Evolutionary conservation across 2,113 vertebrate genomes (phyloP).

Genomic region (Ranitomeya variabilis): DNA sequence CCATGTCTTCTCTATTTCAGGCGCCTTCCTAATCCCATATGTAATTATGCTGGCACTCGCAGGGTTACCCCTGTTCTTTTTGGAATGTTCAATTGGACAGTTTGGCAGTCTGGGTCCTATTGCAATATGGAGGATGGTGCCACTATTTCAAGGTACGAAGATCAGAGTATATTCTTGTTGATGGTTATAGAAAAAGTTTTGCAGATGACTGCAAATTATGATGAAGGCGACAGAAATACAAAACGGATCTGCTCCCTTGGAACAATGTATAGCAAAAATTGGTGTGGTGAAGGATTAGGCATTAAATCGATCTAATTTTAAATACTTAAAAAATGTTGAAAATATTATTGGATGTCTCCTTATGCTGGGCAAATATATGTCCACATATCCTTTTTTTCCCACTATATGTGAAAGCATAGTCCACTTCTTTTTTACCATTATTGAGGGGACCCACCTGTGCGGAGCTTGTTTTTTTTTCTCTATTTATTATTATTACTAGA

Average conservation of each 20-base stretch:
- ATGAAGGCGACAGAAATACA: not conserved
- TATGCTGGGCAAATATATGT: too few relatives aligned
- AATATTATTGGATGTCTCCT: too few relatives aligned
- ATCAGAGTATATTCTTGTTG: not conserved
- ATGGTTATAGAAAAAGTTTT: not conserved
- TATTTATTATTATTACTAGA: too few relatives aligned
- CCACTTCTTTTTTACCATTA: too few relatives aligned
- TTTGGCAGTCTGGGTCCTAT: conserved; percentile 58
- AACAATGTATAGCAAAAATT: too few relatives aligned
- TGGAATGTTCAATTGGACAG: conserved; percentile 59
- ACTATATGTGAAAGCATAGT: too few relatives aligned
- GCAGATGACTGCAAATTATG: not conserved
- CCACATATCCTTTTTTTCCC: too few relatives aligned
- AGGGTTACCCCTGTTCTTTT: conserved; percentile 55
- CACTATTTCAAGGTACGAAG: conserved; percentile 56
- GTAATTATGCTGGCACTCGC: conserved; percentile 54
- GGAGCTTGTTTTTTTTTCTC: too few relatives aligned
- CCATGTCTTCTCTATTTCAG: conserved; percentile 21
- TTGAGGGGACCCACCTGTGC: too few relatives aligned
- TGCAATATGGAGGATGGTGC: conserved; percentile 52
- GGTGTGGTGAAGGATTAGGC: too few relatives aligned
- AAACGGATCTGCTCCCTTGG: not conserved
- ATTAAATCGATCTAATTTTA: too few relatives aligned
- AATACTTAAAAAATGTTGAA: too few relatives aligned
- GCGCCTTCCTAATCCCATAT: conserved; percentile 60